Conservation (phyloP, 1,140 invertebrate species). For the Latrodectus geometricus region DNA sequence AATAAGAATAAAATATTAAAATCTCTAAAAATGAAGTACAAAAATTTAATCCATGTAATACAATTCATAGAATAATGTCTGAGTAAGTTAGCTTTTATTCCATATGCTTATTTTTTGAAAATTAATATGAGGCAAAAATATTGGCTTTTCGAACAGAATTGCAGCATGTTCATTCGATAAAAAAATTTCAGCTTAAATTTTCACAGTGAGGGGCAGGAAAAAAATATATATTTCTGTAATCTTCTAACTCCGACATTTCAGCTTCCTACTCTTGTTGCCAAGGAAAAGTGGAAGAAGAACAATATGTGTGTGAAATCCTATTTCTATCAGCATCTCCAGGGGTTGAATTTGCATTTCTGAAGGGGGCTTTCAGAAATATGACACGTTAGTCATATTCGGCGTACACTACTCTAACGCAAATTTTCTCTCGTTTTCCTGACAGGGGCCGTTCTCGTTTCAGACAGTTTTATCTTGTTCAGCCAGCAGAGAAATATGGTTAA, state of each 20-base stretch:
- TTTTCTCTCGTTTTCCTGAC: slow-evolving; percentile 8
- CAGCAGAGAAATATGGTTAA: background rate
- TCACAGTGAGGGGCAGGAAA: background rate
- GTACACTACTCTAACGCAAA: slow-evolving; percentile 2
- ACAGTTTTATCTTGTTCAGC: slow-evolving; percentile 5
- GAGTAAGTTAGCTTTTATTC: background rate
- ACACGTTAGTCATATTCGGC: slow-evolving; percentile 4
- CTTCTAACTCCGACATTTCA: background rate
- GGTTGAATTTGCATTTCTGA: slow-evolving; percentile 30
- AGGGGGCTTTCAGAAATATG: slow-evolving; percentile 32
- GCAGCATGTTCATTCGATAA: background rate
- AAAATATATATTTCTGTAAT: background rate
- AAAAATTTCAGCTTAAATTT: background rate
- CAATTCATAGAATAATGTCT: background rate
- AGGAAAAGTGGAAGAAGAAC: background rate
- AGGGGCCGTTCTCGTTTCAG: slow-evolving; percentile 3
- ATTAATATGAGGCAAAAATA: too few species aligned
- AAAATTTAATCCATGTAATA: background rate
- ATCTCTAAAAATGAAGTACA: background rate
- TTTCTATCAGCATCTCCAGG: slow-evolving; percentile 15
- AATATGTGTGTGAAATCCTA: slow-evolving; percentile 19
- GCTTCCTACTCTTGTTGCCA: background rate
- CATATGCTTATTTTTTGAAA: background rate
- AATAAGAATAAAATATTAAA: background rate
- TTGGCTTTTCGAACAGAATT: background rate